Evolutionary conservation across 2,888 invertebrate species (phyloP).

Genomic region (Trachelus iudaicus): DNA sequence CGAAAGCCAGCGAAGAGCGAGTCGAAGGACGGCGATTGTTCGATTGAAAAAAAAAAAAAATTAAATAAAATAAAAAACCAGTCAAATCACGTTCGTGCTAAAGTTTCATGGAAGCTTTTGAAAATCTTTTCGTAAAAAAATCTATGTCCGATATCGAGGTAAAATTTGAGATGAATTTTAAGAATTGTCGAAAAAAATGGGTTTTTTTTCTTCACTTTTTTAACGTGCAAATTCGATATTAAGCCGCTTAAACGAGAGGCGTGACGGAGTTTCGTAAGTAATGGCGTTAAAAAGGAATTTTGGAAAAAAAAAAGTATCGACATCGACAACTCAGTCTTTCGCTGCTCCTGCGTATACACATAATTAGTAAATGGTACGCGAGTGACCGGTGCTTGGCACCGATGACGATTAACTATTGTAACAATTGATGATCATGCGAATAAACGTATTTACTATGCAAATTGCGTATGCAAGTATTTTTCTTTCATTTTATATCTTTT

Average conservation of each 20-base stretch:
- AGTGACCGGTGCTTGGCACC: constrained; percentile 33
- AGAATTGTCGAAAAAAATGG: no score
- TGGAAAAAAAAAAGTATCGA: background rate
- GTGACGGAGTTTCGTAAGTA: background rate
- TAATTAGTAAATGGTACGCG: constrained; percentile 41
- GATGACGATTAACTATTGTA: constrained; percentile 26
- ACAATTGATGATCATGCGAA: constrained; percentile 45
- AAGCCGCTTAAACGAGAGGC: background rate
- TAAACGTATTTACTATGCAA: constrained; percentile 24
- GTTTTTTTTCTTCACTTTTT: no score
- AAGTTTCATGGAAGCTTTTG: no score
- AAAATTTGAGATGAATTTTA: no score
- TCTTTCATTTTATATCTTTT: constrained; percentile 13
- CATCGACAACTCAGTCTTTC: constrained; percentile 10
- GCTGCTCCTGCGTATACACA: constrained; percentile 36
- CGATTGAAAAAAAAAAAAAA: background rate
- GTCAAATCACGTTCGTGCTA: background rate
- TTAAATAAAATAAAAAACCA: constrained; percentile 5
- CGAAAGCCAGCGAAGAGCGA: constrained; percentile 29
- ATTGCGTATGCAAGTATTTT: constrained; percentile 15
- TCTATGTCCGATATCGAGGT: no score
- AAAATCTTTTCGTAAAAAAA: no score
- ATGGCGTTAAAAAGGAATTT: background rate
- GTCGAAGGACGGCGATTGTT: constrained; percentile 12
- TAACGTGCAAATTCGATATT: constrained; percentile 2